These are phyloP conservation scores for Trinectes maculatus DNA, from an alignment of 2,113 vertebrate genomes.

Conservation along the genomic window DNA sequence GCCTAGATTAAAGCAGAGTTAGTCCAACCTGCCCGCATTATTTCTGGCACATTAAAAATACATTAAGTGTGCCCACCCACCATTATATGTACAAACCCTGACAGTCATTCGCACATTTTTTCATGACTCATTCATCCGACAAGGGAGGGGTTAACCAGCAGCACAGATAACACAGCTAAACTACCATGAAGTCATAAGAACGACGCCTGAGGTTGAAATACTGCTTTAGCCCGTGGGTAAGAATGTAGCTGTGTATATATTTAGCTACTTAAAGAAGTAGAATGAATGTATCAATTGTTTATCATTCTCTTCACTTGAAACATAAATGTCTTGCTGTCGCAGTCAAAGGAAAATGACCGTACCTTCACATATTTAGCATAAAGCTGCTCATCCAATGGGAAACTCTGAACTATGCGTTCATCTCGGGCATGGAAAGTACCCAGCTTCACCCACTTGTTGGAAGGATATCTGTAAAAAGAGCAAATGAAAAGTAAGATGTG, in stretches of 20 bases:
- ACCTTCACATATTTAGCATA: slow-evolving; percentile 99
- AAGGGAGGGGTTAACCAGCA: not conserved
- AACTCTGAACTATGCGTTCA: slow-evolving; percentile 97
- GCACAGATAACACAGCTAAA: not conserved
- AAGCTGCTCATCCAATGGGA: slow-evolving; percentile 97
- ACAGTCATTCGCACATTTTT: slow-evolving; percentile 16
- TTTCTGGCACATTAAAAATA: too few species aligned
- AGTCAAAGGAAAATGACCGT: slow-evolving; percentile 40
- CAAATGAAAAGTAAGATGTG: not conserved
- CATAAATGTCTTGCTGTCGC: not conserved
- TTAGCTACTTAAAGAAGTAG: not conserved
- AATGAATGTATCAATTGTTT: not conserved
- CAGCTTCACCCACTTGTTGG: slow-evolving; percentile 97
- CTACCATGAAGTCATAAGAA: slow-evolving; percentile 49
- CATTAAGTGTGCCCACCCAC: not conserved
- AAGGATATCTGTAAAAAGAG: slow-evolving; percentile 89
- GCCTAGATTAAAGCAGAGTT: too few species aligned
- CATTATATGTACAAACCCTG: not conserved
- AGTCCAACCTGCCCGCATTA: too few species aligned
- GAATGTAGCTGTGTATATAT: not conserved
- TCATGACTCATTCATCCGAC: slow-evolving; percentile 1
- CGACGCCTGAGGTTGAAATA: slow-evolving; percentile 15
- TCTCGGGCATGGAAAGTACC: slow-evolving; percentile 97
- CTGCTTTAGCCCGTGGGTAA: not conserved
- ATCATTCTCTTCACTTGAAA: not conserved